These are phyloP conservation scores for Cheirogaleus medius DNA, from an alignment of 2,113 vertebrate species.

Conservation along the genomic window DNA sequence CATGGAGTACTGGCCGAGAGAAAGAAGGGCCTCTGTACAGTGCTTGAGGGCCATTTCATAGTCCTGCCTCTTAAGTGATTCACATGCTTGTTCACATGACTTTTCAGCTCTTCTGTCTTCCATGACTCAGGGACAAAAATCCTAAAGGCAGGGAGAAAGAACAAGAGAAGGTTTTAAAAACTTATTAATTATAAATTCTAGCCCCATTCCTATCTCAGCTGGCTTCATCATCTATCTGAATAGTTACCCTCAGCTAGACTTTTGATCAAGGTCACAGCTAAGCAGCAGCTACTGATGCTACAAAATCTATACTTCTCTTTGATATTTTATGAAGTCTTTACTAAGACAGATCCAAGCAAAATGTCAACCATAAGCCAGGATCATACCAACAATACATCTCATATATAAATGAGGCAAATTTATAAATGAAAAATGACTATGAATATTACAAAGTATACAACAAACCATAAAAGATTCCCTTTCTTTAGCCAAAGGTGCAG, in stretches of 20 bases:
- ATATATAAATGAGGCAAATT: conserved; percentile 23
- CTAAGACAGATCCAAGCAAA: conserved; percentile 16
- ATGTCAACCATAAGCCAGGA: not conserved
- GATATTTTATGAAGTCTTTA: conserved; percentile 11
- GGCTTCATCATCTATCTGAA: not conserved
- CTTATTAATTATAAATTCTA: not conserved
- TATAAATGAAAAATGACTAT: conserved; percentile 5
- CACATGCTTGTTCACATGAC: conserved; percentile 99
- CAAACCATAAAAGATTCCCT: not conserved
- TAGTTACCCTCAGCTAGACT: not conserved
- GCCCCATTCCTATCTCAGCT: not conserved
- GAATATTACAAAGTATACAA: not conserved
- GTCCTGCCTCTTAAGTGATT: conserved; percentile 95
- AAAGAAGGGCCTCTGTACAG: conserved; percentile 95
- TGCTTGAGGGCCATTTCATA: conserved; percentile 96
- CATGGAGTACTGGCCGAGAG: conserved; percentile 90
- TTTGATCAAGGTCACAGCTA: not conserved
- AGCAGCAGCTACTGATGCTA: not conserved
- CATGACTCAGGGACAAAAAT: conserved; percentile 99
- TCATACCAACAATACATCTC: not conserved
- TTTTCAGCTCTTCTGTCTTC: conserved; percentile 99
- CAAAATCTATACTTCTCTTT: conserved; percentile 2
- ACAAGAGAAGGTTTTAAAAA: conserved; percentile 40
- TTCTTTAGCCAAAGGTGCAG: not conserved
- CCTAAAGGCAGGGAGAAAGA: conserved; percentile 82